phyloP scores from a whole-genome alignment of 2,113 vertebrate genomes.

The Noctilio leporinus region DNA sequence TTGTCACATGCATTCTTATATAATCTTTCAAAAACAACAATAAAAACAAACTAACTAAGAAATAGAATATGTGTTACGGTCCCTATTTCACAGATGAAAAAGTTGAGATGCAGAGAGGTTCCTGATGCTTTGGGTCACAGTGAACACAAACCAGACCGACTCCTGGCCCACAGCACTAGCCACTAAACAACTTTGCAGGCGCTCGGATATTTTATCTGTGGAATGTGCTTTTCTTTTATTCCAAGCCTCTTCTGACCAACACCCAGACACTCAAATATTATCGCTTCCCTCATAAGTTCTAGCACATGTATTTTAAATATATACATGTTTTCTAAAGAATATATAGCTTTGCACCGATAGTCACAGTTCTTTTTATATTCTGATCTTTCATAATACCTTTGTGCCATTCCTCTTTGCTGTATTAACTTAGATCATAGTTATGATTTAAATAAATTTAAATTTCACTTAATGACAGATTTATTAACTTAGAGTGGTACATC shows the following conservation, averaged over 20 bases:
- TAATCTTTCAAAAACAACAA: not conserved
- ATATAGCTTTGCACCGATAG: not conserved
- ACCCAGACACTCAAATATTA: not conserved
- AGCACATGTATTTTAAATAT: not conserved
- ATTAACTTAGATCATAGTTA: not conserved
- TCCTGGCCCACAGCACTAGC: not conserved
- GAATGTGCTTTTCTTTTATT: not conserved
- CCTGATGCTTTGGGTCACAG: not conserved
- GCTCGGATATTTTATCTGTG: not conserved
- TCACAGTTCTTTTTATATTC: not conserved
- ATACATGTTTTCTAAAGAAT: not conserved
- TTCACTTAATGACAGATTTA: not conserved
- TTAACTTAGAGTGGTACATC: not conserved
- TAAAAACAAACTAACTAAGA: not conserved
- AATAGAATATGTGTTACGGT: not conserved
- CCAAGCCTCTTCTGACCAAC: not conserved
- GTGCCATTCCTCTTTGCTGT: not conserved
- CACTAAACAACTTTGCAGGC: not conserved
- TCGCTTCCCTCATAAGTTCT: not conserved
- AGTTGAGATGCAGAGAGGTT: not conserved
- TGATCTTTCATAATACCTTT: not conserved
- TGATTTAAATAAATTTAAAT: not conserved
- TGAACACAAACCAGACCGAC: fast-evolving
- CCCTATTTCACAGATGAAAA: not conserved
- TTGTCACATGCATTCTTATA: not conserved